Base-by-base conservation (phyloP, 2,113 vertebrate species). In the Megalops atlanticus region DNA sequence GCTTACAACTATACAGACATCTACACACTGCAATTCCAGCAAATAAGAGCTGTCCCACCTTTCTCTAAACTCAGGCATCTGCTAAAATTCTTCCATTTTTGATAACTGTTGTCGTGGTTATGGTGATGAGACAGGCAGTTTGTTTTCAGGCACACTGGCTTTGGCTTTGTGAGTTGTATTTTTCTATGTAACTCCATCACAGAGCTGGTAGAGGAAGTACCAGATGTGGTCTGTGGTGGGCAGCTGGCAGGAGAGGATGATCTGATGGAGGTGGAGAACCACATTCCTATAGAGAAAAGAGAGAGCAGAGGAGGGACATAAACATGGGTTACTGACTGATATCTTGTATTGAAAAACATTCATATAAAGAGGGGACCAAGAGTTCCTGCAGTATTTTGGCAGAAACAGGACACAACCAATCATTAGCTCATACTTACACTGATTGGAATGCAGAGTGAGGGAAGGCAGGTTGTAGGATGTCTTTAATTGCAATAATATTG, bases 201-300 rank as follows among this genome's bases (percentile, higher is more conserved):
- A n/a, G n/a, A 99, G 96, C 81, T 99, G 98, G 95, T 99, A 99
- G 0, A 99, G 91, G 88, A 99, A 99, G 89, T 99, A 99, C 33
- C 97, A 96, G 0, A 96, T 97, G 43, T 99, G 98, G 85, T 99
- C 97, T 36, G 96, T 77, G 0, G 96, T 97, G 4, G 99, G 86
- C 0, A 96, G 95, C 72, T 99, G 98, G 0, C 93, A 79, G 0
- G 98, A 99, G 87, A 98, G 97, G 89, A 99, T 99, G 88, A 99
- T 99, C 92, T 99, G 98, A 88, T 99, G 98, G 0, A 99, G 91
- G 92, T 99, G 97, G 80, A 99, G 91, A 0, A 99, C 98, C 27
- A 99, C 97, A 11, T 99, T 98, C 24, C 98, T 99, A 89, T 3
- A 10, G 80, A 1, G 35, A 35, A 69, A 39, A 24, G 36, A 77